These are phyloP conservation scores for Andrena bucephala DNA, from an alignment of 2,888 invertebrate genomes.

Conservation along the genomic window DNA sequence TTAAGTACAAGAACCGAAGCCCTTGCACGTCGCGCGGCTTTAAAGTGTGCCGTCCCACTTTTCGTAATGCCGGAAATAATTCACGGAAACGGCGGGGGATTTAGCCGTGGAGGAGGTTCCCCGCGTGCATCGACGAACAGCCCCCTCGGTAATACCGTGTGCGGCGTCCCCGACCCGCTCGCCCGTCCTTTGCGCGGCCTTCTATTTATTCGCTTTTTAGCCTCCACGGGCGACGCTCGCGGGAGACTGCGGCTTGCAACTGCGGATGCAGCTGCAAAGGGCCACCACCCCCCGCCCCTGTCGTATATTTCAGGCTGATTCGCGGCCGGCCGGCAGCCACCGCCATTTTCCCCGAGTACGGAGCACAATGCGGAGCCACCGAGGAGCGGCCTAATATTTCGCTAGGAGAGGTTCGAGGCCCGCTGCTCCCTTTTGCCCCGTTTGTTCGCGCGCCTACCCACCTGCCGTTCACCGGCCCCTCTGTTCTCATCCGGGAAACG, in stretches of 20 bases:
- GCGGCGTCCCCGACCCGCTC: slow-evolving; percentile 22
- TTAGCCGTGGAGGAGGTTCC: slow-evolving; percentile 40
- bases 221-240: slow-evolving; percentile 27
- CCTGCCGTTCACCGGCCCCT: neutral
- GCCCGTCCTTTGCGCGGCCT: slow-evolving; percentile 45
- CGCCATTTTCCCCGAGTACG: slow-evolving; percentile 71
- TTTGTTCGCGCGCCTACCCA: slow-evolving; percentile 50
- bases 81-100: slow-evolving; percentile 73
- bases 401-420: slow-evolving; percentile 43
- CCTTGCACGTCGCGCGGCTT: slow-evolving; percentile 56
- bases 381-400: slow-evolving; percentile 73
- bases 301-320: slow-evolving; percentile 71
- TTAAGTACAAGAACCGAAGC: slow-evolving; percentile 64
- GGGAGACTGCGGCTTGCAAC: slow-evolving; percentile 54
- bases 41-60: slow-evolving; percentile 74
- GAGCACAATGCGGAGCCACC: slow-evolving; percentile 73
- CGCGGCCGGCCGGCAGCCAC: slow-evolving; percentile 64
- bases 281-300: slow-evolving; percentile 27
- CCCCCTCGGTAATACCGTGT: slow-evolving; percentile 34
- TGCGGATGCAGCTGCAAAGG: slow-evolving; percentile 64
- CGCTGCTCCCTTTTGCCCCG: slow-evolving; percentile 44
- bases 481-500: slow-evolving; percentile 13
- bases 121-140: slow-evolving; percentile 62
- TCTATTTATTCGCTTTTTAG: slow-evolving; percentile 65
- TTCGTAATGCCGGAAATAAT: slow-evolving; percentile 73